Evolutionary conservation across 64 coral and sea anemone genomes (phyloP).

Genomic region (Cladopsammia gracilis): DNA sequence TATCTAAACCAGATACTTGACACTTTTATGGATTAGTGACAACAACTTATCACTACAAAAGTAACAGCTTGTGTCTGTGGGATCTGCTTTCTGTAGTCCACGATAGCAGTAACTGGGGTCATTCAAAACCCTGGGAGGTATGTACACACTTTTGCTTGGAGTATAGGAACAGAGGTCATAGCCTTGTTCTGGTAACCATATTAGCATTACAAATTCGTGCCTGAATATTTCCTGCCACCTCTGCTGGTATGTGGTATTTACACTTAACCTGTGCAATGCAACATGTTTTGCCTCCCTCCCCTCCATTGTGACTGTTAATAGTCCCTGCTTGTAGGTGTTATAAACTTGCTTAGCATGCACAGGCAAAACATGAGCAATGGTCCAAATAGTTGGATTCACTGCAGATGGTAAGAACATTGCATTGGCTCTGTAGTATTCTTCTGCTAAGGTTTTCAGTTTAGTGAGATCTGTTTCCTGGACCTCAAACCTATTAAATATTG

Average conservation of each 20-base stretch:
- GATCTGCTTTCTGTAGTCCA: constrained; percentile 59
- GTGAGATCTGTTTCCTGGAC: constrained; percentile 34
- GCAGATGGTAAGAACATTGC: constrained; percentile 46
- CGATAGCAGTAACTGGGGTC: constrained; percentile 51
- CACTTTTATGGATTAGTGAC: too few relatives aligned
- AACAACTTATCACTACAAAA: too few relatives aligned
- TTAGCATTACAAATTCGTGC: constrained; percentile 72
- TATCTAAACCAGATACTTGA: too few relatives aligned
- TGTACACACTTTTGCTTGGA: constrained; percentile 57
- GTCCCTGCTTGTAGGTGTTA: constrained; percentile 61
- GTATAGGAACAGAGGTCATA: constrained; percentile 18
- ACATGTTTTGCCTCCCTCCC: constrained; percentile 68
- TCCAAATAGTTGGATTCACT: constrained; percentile 74
- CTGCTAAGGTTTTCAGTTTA: constrained; percentile 23
- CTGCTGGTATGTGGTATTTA: constrained; percentile 42
- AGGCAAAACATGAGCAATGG: constrained; percentile 39
- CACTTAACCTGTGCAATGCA: constrained; percentile 39
- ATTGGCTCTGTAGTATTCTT: constrained; percentile 51
- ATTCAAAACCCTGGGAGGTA: constrained; percentile 30
- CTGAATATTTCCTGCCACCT: constrained; percentile 67
- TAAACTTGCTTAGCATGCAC: too few relatives aligned
- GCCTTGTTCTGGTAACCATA: constrained; percentile 55
- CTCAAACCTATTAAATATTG: constrained; percentile 61
- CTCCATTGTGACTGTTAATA: constrained; percentile 75
- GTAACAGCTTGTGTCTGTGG: constrained; percentile 32